Evolutionary conservation across 2,113 vertebrate genomes (phyloP), one percentile per base, ranked within the genome.

Genomic region (Catharus fuscescens): DNA sequence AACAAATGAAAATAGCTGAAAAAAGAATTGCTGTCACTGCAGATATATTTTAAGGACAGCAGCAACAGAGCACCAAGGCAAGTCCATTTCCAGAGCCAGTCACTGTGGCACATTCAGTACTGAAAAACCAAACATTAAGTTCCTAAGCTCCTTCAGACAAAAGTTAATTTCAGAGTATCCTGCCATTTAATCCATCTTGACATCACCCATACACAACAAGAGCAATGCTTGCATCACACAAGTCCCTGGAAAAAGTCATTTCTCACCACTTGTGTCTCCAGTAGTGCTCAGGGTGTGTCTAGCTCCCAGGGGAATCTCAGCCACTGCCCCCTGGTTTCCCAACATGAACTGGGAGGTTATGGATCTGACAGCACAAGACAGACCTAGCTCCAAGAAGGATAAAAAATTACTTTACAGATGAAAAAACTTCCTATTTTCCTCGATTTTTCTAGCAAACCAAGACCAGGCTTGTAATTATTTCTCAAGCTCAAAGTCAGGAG

Each of bases 271-370:
- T 53, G 6, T 7, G 38, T 14, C 44, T 38, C 52, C 17, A 84
- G 42, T 0, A 38, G 44, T 0, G 4, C 5, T 8, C 1, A 76
- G 11, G 1, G 6, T 3, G 3, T 10, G n/a, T n/a, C n/a, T n/a
- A n/a, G n/a, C n/a, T 28, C 50, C 50, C n/a, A n/a, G 8, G 25
- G 38, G 48, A 44, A 65, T 56, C 29, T 3, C 18, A 44, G 3
- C 38, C 25, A 38, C 13, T 1, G 4, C 2, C 31, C 36, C 26
- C 42, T 54, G 4, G 0, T 26, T 79, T 32, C n/a, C 69, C 70
- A 29, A 8, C 5, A 25, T 1, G 14, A 82, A 11, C 28, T 48
- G 59, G 36, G 26, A 88, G 31, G 3, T 19, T 36, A 23, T 10
- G 29, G 21, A 29, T 29, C 20, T 60, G 26, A 1, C 12, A 29